Percentiles rank a stretch among this genome's conserved stretches.
phyloP scores from a whole-genome alignment of 2,888 invertebrate genomes.

The Nymphalis polychloros region DNA sequence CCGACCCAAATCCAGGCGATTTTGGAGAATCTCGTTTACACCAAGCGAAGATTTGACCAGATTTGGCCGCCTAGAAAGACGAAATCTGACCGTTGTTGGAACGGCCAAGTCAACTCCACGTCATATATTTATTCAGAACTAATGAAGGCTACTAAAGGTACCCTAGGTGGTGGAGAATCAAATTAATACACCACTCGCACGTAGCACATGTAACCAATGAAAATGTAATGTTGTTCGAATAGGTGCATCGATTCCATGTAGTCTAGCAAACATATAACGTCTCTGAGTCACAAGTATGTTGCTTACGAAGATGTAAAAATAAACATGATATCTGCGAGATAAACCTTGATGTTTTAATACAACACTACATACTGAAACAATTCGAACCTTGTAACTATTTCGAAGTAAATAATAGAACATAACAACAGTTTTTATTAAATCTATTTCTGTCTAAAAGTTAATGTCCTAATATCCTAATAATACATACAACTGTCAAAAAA shows the following conservation, averaged over 20 bases:
- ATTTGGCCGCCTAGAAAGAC: slow-evolving; percentile 64
- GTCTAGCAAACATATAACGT: slow-evolving; percentile 32
- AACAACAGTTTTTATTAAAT: not conserved
- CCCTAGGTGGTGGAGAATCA: slow-evolving; percentile 53
- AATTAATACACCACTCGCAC: slow-evolving; percentile 43
- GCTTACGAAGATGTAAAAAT: slow-evolving; percentile 25
- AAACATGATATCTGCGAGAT: slow-evolving; percentile 18
- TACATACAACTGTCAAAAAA: slow-evolving; percentile 46
- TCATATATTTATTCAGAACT: slow-evolving; percentile 64
- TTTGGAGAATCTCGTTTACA: slow-evolving; percentile 65
- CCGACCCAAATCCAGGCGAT: slow-evolving; percentile 73
- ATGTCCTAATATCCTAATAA: slow-evolving; percentile 53
- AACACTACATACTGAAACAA: slow-evolving; percentile 4
- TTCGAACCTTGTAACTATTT: slow-evolving; percentile 11
- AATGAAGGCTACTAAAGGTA: slow-evolving; percentile 72
- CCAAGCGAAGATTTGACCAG: slow-evolving; percentile 64
- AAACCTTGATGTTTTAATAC: slow-evolving; percentile 14
- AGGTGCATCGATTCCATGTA: slow-evolving; percentile 22
- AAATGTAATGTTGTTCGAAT: slow-evolving; percentile 17
- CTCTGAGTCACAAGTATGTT: slow-evolving; percentile 27
- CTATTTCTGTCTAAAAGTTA: slow-evolving; percentile 56
- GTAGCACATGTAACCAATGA: slow-evolving; percentile 28
- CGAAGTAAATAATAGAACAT: slow-evolving; percentile 4
- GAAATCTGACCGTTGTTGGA: slow-evolving; percentile 59
- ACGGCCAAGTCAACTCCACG: slow-evolving; percentile 63